These are phyloP conservation scores for Gallirallus australis DNA, from an alignment of 2,797 vertebrate species.

Conservation along the genomic window DNA sequence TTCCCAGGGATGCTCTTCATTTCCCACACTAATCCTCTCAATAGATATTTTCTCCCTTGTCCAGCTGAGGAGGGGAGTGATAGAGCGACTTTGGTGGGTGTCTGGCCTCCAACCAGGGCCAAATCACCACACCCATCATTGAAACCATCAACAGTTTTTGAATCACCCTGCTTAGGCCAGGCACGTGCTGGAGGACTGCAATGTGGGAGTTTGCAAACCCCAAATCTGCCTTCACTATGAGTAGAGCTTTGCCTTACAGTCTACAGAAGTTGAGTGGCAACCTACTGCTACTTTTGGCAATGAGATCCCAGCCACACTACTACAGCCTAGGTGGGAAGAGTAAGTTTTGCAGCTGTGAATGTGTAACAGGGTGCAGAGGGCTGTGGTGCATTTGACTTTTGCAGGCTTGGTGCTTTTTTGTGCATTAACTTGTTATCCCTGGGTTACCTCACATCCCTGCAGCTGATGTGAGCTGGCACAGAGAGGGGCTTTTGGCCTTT, in stretches of 20 bases:
- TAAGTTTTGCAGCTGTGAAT: accelerated
- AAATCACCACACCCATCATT: too few species aligned
- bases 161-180: background rate
- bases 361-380: background rate
- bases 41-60: too few species aligned
- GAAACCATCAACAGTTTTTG: background rate
- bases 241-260: background rate
- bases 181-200: too few species aligned
- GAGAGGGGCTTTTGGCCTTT: background rate
- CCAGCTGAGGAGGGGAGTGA: too few species aligned
- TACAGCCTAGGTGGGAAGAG: background rate
- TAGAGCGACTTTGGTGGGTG: too few species aligned
- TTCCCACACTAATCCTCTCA: too few species aligned
- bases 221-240: background rate
- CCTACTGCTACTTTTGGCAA: background rate
- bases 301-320: background rate
- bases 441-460: background rate
- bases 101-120: too few species aligned
- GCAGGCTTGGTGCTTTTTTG: background rate
- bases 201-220: too few species aligned
- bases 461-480: background rate
- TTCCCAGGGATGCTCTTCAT: too few species aligned
- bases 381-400: background rate
- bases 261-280: background rate
- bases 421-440: background rate